phyloP scores from a whole-genome alignment of 2,797 vertebrate species.

The Anabas testudineus region DNA sequence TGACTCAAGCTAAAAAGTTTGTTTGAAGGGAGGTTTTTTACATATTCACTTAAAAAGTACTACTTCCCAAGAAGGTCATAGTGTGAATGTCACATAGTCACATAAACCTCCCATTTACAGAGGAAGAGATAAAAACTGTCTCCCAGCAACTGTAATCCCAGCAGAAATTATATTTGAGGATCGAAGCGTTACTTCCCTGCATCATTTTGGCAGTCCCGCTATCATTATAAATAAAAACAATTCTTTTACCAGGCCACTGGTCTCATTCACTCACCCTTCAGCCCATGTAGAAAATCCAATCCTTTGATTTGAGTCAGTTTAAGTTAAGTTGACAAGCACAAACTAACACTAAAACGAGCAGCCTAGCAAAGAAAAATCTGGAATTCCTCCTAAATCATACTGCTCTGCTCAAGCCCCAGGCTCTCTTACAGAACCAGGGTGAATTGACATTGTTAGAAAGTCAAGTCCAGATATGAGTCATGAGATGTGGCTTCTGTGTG shows the following conservation, averaged over 20 bases:
- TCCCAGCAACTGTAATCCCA: neutral
- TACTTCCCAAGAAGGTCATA: slow-evolving; percentile 25
- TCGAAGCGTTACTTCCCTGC: slow-evolving; percentile 16
- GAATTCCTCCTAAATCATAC: slow-evolving; percentile 54
- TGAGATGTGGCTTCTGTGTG: slow-evolving; percentile 58
- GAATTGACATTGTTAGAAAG: slow-evolving; percentile 75
- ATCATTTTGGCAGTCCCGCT: slow-evolving; percentile 37
- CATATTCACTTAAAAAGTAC: no score
- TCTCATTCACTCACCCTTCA: slow-evolving; percentile 22
- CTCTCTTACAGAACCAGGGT: slow-evolving; percentile 42
- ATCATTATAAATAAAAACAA: slow-evolving; percentile 38
- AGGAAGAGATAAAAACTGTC: neutral
- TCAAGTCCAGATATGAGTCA: slow-evolving; percentile 70
- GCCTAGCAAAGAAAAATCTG: slow-evolving; percentile 52
- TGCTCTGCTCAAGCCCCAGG: slow-evolving; percentile 42
- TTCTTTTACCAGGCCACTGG: slow-evolving; percentile 16
- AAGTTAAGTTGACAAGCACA: slow-evolving; percentile 41
- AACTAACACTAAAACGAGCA: slow-evolving; percentile 44
- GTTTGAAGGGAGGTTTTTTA: slow-evolving; percentile 7
- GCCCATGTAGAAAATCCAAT: slow-evolving; percentile 40
- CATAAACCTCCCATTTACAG: slow-evolving; percentile 24
- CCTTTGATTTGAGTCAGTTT: slow-evolving; percentile 52
- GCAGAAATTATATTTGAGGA: slow-evolving; percentile 35
- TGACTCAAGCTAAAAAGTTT: slow-evolving; percentile 3
- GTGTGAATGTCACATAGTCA: slow-evolving; percentile 12